A percentile compares a stretch with the other conserved stretches of the same genome.
These are phyloP conservation scores for Cynopterus sphinx DNA, from an alignment of 2,797 vertebrate genomes.

Conservation along the genomic window DNA sequence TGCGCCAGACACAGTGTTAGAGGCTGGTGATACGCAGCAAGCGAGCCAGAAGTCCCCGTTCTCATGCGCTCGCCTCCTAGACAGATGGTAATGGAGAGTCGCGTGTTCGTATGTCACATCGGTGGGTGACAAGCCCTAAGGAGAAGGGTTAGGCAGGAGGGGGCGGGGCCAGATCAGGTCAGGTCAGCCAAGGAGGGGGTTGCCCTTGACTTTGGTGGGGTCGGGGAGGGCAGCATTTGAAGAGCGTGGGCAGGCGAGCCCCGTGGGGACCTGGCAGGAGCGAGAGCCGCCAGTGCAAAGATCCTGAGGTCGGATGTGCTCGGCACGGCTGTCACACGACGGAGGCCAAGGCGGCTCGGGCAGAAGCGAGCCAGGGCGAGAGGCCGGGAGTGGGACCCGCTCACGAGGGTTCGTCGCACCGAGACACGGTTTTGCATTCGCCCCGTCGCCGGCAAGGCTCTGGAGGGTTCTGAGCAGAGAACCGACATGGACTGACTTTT, in stretches of 20 bases:
- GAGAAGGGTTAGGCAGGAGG: background rate
- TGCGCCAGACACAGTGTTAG: background rate
- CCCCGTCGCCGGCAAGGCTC: background rate
- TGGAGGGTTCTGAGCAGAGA: background rate
- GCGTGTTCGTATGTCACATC: background rate
- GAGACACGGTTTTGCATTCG: background rate
- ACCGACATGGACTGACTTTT: background rate
- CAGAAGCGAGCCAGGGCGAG: background rate
- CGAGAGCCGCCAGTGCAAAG: background rate
- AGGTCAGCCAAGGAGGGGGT: background rate
- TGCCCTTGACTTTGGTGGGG: background rate
- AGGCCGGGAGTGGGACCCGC: background rate
- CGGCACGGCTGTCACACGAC: accelerated
- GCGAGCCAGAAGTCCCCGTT: background rate
- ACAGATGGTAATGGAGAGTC: background rate
- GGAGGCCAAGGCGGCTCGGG: background rate
- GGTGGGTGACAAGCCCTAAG: background rate
- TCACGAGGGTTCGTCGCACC: background rate
- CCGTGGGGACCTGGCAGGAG: background rate
- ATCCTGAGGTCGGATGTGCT: background rate
- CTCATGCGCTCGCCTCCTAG: too few species aligned
- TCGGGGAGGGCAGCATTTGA: background rate
- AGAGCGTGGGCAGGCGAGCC: accelerated
- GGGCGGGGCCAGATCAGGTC: background rate
- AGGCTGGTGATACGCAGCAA: background rate